A percentile compares a stretch with the other conserved stretches of the same genome.
phyloP scores from a whole-genome alignment of 2,797 vertebrate species.

The Zonotrichia albicollis region DNA sequence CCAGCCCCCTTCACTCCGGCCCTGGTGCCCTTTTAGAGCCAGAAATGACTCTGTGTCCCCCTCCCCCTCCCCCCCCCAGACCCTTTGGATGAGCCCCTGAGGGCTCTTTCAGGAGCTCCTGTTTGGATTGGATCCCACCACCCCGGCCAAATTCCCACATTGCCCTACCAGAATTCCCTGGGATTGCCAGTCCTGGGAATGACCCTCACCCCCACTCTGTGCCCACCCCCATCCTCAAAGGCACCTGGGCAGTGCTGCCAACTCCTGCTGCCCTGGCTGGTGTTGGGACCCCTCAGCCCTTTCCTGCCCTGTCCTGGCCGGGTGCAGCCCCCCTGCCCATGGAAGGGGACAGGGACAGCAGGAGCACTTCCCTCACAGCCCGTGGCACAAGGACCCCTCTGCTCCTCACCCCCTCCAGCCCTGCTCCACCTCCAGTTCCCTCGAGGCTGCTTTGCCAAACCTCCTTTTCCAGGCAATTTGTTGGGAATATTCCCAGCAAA shows the following conservation, averaged over 20 bases:
- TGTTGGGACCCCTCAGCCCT: background rate
- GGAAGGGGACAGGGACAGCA: background rate
- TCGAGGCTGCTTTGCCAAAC: background rate
- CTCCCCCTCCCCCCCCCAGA: background rate
- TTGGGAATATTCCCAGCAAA: background rate
- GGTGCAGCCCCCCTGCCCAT: background rate
- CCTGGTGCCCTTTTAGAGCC: background rate
- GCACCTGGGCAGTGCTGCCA: background rate
- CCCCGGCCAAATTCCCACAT: background rate
- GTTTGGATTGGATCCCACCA: background rate
- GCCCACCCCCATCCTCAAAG: background rate
- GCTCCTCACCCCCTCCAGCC: background rate
- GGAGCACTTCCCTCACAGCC: background rate
- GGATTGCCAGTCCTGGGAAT: background rate
- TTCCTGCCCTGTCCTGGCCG: background rate
- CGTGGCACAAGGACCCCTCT: accelerated
- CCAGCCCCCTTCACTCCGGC: no score
- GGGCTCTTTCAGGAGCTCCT: background rate
- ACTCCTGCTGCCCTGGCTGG: background rate
- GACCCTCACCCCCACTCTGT: background rate
- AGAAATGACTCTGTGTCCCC: background rate
- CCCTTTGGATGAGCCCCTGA: background rate
- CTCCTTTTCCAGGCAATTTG: background rate
- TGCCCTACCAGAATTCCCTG: background rate
- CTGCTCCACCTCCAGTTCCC: background rate